These are phyloP conservation scores for Cyanocitta stelleri DNA, from an alignment of 2,113 vertebrate genomes.

Conservation along the genomic window DNA sequence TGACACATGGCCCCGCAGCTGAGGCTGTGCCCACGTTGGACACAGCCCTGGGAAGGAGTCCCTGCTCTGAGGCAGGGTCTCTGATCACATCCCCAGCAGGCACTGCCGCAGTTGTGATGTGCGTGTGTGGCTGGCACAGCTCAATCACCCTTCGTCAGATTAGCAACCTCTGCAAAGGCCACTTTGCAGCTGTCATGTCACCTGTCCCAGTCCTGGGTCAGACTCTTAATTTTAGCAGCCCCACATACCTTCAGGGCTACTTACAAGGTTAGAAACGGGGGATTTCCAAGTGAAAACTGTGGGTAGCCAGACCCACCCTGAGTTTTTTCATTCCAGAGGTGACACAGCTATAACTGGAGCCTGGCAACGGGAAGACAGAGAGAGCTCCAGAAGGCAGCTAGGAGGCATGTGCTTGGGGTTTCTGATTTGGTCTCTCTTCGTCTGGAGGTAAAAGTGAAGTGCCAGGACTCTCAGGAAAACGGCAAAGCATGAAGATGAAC, in stretches of 20 bases:
- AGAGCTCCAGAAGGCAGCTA: neutral
- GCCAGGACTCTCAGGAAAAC: neutral
- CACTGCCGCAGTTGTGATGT: neutral
- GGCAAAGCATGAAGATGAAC: neutral
- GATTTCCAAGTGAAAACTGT: slow-evolving; percentile 16
- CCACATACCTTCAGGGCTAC: neutral
- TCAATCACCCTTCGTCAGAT: neutral
- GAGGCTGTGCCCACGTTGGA: neutral
- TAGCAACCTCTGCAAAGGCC: slow-evolving; percentile 6
- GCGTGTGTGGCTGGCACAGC: neutral
- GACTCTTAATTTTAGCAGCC: slow-evolving; percentile 40
- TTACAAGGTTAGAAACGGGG: slow-evolving; percentile 27
- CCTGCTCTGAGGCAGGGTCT: neutral
- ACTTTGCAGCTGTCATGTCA: slow-evolving; percentile 29
- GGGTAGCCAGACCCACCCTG: neutral
- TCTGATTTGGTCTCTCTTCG: neutral
- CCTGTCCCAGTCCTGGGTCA: neutral
- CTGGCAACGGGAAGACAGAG: neutral
- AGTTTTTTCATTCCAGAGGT: neutral
- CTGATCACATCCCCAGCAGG: neutral
- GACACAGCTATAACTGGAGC: neutral
- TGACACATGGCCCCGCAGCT: rapidly evolving
- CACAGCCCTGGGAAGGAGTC: neutral
- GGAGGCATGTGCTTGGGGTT: neutral
- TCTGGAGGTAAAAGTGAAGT: neutral